These are phyloP conservation scores for Synanthedon tipuliformis DNA, from an alignment of 2,888 invertebrate genomes.

Conservation along the genomic window DNA sequence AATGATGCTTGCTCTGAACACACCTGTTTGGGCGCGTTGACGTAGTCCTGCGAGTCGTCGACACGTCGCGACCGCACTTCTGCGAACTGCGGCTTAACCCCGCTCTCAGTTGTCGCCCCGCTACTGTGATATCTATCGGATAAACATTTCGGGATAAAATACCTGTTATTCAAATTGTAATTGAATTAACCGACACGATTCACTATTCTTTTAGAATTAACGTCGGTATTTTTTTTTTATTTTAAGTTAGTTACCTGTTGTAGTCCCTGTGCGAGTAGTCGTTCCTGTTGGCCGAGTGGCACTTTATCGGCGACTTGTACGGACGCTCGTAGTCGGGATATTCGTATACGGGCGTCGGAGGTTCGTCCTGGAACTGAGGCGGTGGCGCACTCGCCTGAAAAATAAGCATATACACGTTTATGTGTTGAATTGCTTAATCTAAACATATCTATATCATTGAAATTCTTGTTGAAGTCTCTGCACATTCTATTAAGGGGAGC, in stretches of 20 bases:
- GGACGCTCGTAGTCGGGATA: slow-evolving; percentile 53
- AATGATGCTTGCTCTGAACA: not conserved
- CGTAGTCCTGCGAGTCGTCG: slow-evolving; percentile 54
- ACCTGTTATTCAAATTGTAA: too few relatives aligned
- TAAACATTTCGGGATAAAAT: too few relatives aligned
- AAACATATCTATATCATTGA: too few relatives aligned
- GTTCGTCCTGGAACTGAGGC: slow-evolving; percentile 63
- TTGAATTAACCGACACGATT: too few relatives aligned
- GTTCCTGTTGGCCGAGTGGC: slow-evolving; percentile 37
- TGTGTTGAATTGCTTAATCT: too few relatives aligned
- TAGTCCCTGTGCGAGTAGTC: slow-evolving; percentile 44
- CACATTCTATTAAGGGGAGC: too few relatives aligned
- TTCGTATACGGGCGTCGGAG: slow-evolving; percentile 42
- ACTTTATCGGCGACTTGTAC: slow-evolving; percentile 46
- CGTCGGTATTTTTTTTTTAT: too few relatives aligned
- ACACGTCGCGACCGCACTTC: slow-evolving; percentile 40
- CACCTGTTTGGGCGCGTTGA: slow-evolving; percentile 45
- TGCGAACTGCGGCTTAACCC: slow-evolving; percentile 50
- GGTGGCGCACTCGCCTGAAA: slow-evolving; percentile 61
- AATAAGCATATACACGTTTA: too few relatives aligned
- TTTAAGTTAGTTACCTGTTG: slow-evolving; percentile 24
- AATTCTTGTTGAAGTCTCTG: too few relatives aligned
- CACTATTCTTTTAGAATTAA: too few relatives aligned
- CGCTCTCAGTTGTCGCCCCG: slow-evolving; percentile 36
- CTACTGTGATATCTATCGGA: slow-evolving; percentile 41